phyloP scores from a whole-genome alignment of 2,113 vertebrate genomes.

The Montifringilla adamsi region DNA sequence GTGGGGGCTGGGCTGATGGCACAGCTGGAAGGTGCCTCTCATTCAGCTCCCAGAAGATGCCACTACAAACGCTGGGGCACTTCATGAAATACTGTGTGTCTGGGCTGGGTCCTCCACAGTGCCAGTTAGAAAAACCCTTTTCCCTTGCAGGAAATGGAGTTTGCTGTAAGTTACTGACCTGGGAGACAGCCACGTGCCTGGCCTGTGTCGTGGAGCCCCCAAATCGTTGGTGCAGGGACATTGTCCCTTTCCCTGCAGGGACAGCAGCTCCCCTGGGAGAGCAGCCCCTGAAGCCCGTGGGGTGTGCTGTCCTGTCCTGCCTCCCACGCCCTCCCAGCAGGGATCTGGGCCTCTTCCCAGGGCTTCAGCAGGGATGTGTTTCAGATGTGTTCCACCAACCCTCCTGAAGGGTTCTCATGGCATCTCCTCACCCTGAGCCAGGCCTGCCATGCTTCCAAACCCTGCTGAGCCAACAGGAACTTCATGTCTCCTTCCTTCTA shows the following conservation, averaged over 20 bases:
- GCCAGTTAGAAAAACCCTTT: not conserved
- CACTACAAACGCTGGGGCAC: rapidly evolving
- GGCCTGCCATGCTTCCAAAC: rapidly evolving
- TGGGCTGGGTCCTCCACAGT: rapidly evolving
- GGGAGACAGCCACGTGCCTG: not conserved
- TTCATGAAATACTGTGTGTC: rapidly evolving
- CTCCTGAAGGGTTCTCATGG: not conserved
- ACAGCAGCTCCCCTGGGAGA: not conserved
- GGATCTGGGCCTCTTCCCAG: not conserved
- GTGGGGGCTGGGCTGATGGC: rapidly evolving
- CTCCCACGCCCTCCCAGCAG: not conserved
- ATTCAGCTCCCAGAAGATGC: not conserved
- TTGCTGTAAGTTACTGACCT: not conserved
- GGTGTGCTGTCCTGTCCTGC: not conserved
- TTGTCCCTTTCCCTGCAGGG: not conserved
- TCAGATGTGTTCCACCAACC: not conserved
- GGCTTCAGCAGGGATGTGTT: not conserved
- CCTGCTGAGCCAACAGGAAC: too few relatives aligned
- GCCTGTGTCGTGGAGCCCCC: not conserved
- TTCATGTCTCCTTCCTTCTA: rapidly evolving
- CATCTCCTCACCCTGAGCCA: not conserved
- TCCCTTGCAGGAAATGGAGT: rapidly evolving
- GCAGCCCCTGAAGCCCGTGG: not conserved
- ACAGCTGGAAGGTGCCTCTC: not conserved
- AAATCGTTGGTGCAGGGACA: not conserved